Conservation (phyloP, 2,888 invertebrate genomes). For the Oscheius sp. region DNA sequence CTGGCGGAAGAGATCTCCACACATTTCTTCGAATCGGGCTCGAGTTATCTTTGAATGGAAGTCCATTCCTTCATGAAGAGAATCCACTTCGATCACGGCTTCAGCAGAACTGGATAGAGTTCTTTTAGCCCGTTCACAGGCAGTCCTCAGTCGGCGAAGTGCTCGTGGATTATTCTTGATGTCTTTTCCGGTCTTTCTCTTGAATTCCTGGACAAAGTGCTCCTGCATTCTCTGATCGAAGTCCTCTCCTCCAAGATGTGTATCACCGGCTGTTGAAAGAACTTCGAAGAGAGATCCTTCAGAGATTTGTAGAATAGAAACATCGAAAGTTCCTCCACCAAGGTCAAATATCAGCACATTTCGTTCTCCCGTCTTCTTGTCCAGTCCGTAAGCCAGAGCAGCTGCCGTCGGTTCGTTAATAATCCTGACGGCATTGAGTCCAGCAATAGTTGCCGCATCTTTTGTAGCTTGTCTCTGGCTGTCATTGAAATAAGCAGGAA, state of each 20-base stretch:
- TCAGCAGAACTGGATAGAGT: slow-evolving; percentile 77
- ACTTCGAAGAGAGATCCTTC: slow-evolving; percentile 61
- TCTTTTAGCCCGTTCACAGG: slow-evolving; percentile 82
- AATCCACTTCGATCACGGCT: slow-evolving; percentile 88
- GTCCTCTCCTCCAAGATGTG: slow-evolving; percentile 74
- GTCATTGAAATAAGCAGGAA: slow-evolving; percentile 85
- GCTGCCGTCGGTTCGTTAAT: slow-evolving; percentile 78
- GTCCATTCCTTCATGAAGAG: slow-evolving; percentile 92
- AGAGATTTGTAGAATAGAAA: slow-evolving; percentile 60
- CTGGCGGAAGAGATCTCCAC: slow-evolving; percentile 92
- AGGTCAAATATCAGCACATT: slow-evolving; percentile 72
- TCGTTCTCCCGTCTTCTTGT: slow-evolving; percentile 66
- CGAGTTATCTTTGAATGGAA: slow-evolving; percentile 94
- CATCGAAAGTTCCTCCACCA: slow-evolving; percentile 77
- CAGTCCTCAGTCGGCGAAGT: slow-evolving; percentile 88
- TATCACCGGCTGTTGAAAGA: slow-evolving; percentile 82
- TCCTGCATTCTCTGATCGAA: slow-evolving; percentile 72
- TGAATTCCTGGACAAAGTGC: slow-evolving; percentile 74
- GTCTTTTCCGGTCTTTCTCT: slow-evolving; percentile 84
- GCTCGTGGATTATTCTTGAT: slow-evolving; percentile 87
- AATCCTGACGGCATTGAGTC: slow-evolving; percentile 75
- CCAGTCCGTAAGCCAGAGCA: slow-evolving; percentile 84
- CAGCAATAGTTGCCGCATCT: slow-evolving; percentile 75
- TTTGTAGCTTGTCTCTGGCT: slow-evolving; percentile 80
- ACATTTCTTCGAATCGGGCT: slow-evolving; percentile 95